Percentiles rank a stretch among this genome's conserved stretches.
Evolutionary conservation across 2,888 invertebrate species (phyloP).

Genomic region (Nebria brevicollis): DNA sequence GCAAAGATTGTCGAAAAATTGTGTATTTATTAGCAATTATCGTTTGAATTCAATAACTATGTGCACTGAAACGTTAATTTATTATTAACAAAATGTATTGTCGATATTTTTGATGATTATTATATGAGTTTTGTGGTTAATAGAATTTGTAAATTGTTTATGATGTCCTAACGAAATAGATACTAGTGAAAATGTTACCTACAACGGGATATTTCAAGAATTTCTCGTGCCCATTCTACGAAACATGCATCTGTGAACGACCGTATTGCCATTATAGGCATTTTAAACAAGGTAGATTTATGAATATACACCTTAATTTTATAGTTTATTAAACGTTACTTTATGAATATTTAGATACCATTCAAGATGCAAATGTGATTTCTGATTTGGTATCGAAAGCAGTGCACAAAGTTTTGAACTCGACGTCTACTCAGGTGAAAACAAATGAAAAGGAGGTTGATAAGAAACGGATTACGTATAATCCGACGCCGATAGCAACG

Average conservation of each 20-base stretch:
- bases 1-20: too few relatives aligned
- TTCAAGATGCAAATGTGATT: constrained; percentile 34
- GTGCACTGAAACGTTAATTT: too few relatives aligned
- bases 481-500: constrained; percentile 40
- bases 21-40: too few relatives aligned
- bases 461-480: constrained; percentile 34
- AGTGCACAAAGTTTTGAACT: constrained; percentile 39
- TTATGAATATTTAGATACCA: constrained; percentile 17
- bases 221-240: constrained; percentile 41
- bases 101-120: too few relatives aligned
- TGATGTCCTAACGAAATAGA: too few relatives aligned
- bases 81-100: too few relatives aligned
- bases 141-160: too few relatives aligned
- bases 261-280: constrained; percentile 44
- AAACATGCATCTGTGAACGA: constrained; percentile 43
- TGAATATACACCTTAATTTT: neutral
- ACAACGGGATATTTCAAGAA: constrained; percentile 43
- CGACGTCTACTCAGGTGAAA: constrained; percentile 17
- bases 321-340: neutral
- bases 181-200: constrained; percentile 35
- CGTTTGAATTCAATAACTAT: too few relatives aligned
- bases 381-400: constrained; percentile 41
- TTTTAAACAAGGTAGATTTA: constrained; percentile 31
- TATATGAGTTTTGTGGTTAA: neutral
- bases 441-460: neutral